These are phyloP conservation scores for Tolmerus cingulatus DNA, from an alignment of 2,888 invertebrate species.

Conservation along the genomic window DNA sequence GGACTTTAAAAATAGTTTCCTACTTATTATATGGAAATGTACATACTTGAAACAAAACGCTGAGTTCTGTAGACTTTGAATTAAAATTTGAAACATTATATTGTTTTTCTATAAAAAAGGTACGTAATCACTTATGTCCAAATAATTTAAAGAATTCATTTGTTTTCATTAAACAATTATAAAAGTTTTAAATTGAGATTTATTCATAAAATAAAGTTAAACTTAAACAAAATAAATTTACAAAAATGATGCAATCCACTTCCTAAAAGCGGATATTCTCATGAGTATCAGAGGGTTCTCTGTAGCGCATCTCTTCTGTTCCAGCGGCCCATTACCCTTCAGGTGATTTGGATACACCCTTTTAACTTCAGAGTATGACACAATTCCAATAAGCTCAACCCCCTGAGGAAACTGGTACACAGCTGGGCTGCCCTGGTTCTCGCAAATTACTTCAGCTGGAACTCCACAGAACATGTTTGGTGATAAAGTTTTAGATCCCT, in stretches of 20 bases:
- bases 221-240: neutral
- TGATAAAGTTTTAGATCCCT: neutral
- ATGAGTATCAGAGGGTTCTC: neutral
- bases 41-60: no score
- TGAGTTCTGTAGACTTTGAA: no score
- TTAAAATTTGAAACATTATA: no score
- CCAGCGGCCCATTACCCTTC: neutral
- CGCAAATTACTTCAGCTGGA: neutral
- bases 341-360: neutral
- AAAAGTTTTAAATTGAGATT: neutral
- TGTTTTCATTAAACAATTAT: neutral
- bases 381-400: neutral
- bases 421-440: neutral
- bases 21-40: no score
- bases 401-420: neutral
- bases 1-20: no score
- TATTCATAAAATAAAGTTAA: neutral
- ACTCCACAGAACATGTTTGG: neutral
- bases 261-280: neutral
- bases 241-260: neutral
- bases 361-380: neutral
- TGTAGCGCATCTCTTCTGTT: neutral
- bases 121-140: no score
- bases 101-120: no score
- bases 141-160: neutral